Percentiles rank a stretch among this genome's conserved stretches.
These are phyloP conservation scores for Gasterosteus nipponicus DNA, from an alignment of 2,113 vertebrate species.

Conservation along the genomic window DNA sequence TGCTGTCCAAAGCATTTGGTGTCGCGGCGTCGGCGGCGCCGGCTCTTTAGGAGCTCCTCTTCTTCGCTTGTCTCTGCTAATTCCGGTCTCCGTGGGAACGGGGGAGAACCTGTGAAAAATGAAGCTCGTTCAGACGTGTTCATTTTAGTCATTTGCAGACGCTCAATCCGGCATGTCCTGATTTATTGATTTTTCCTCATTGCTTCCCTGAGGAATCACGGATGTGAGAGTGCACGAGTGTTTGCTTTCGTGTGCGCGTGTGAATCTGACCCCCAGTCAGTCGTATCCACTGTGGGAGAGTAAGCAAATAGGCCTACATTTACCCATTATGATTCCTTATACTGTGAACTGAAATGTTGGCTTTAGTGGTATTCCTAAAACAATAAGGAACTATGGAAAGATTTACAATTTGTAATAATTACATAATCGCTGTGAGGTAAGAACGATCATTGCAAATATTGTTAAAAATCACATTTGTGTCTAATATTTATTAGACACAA, in stretches of 20 bases:
- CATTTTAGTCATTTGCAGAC: conserved; percentile 60
- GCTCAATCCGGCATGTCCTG: conserved; percentile 51
- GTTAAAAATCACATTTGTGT: too few species aligned
- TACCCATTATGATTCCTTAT: too few species aligned
- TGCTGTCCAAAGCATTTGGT: conserved; percentile 66
- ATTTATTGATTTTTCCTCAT: conserved; percentile 64
- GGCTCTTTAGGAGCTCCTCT: conserved; percentile 42
- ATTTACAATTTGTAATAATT: background rate
- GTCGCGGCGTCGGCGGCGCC: conserved; percentile 21
- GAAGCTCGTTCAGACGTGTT: conserved; percentile 10
- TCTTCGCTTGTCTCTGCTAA: conserved; percentile 56
- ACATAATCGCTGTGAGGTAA: background rate
- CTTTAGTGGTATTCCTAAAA: too few species aligned
- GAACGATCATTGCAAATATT: too few species aligned
- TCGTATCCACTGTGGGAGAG: too few species aligned
- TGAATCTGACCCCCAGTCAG: too few species aligned
- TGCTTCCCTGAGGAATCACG: conserved; percentile 47
- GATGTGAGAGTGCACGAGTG: conserved; percentile 10
- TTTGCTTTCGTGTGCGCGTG: background rate
- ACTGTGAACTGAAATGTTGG: too few species aligned
- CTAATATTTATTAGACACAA: too few species aligned
- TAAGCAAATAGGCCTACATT: too few species aligned
- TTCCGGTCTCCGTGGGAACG: conserved; percentile 59
- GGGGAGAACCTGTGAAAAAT: conserved; percentile 50
- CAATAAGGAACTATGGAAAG: too few species aligned